A percentile compares a stretch with the other conserved stretches of the same genome.
Evolutionary conservation across 1,140 invertebrate species (phyloP).

Genomic region (Hycleus phaleratus): DNA sequence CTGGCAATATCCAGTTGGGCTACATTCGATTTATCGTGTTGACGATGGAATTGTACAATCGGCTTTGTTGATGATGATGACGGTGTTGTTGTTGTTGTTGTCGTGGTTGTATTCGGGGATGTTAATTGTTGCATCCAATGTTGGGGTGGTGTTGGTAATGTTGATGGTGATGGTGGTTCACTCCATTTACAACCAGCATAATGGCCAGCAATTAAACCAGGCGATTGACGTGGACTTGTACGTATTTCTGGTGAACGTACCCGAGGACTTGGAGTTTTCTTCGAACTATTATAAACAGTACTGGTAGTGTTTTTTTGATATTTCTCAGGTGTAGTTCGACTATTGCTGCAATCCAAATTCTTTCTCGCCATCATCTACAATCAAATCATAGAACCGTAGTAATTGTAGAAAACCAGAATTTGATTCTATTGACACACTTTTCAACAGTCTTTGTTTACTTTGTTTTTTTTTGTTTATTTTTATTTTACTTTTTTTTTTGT

Average conservation of each 20-base stretch:
- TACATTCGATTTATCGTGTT: neutral
- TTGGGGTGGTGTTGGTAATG: constrained; percentile 51
- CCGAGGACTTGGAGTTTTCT: neutral
- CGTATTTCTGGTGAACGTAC: neutral
- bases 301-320: no score
- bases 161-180: constrained; percentile 51
- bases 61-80: constrained; percentile 1
- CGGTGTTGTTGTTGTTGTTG: neutral
- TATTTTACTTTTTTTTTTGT: no score
- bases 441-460: no score
- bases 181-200: constrained; percentile 56
- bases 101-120: neutral
- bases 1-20: constrained; percentile 37
- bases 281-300: no score
- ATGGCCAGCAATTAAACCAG: constrained; percentile 27
- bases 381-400: no score
- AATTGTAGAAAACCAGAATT: no score
- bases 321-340: no score
- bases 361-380: no score
- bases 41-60: constrained; percentile 25
- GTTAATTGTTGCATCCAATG: constrained; percentile 45
- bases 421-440: no score
- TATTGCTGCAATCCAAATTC: no score
- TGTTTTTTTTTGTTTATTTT: no score
- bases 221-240: neutral